phyloP scores from a whole-genome alignment of 2,113 vertebrate genomes.

The Dunckerocampus dactyliophorus region DNA sequence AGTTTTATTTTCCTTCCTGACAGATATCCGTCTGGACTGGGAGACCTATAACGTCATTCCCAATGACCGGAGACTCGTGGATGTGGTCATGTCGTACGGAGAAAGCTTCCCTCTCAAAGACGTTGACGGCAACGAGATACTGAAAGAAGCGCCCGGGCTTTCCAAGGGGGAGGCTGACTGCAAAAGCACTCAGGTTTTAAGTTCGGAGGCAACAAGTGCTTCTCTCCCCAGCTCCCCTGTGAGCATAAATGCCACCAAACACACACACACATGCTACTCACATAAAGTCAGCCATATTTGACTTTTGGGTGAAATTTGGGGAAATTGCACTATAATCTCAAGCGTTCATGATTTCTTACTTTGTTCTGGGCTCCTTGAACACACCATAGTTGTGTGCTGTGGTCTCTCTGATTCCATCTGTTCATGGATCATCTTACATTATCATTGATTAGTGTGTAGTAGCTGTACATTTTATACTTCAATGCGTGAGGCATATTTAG shows the following conservation, averaged over 20 bases:
- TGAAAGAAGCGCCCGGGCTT: neutral
- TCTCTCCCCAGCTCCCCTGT: constrained; percentile 53
- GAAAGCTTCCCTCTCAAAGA: constrained; percentile 77
- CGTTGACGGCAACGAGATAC: constrained; percentile 63
- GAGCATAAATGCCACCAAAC: constrained; percentile 33
- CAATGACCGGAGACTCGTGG: constrained; percentile 73
- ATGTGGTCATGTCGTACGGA: constrained; percentile 77
- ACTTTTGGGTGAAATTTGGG: too few relatives aligned
- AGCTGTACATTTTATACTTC: neutral
- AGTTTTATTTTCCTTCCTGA: neutral
- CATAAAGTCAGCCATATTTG: too few relatives aligned
- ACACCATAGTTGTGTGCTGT: too few relatives aligned
- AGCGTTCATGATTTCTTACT: too few relatives aligned
- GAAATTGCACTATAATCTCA: too few relatives aligned
- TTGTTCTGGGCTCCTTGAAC: too few relatives aligned
- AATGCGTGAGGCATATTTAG: too few relatives aligned
- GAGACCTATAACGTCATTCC: constrained; percentile 74
- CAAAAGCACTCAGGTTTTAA: constrained; percentile 36
- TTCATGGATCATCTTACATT: neutral
- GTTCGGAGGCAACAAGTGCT: constrained; percentile 27
- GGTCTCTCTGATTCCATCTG: neutral
- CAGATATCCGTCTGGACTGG: constrained; percentile 92
- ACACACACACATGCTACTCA: too few relatives aligned
- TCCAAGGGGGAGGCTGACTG: constrained; percentile 21
- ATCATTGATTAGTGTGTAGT: neutral